A percentile compares a stretch with the other conserved stretches of the same genome.
phyloP scores from a whole-genome alignment of 2,797 vertebrate species.

The Tenualosa ilisha region DNA sequence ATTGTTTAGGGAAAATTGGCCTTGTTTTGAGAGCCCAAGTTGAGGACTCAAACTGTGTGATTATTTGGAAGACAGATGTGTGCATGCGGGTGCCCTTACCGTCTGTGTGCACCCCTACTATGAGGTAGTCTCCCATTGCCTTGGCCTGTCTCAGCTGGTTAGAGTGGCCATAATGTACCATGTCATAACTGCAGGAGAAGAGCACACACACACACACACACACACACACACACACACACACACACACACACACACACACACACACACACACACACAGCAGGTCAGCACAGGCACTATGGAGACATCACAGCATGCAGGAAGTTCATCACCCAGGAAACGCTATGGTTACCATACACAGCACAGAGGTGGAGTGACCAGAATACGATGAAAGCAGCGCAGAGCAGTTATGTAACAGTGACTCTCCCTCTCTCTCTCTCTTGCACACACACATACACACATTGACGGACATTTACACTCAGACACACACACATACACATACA shows the following conservation, averaged over 20 bases:
- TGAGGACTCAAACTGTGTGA: too few species aligned
- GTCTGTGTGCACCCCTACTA: slow-evolving; percentile 95
- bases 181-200: slow-evolving; percentile 83
- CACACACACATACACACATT: not conserved
- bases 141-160: slow-evolving; percentile 95
- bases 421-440: too few species aligned
- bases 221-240: not conserved
- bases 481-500: too few species aligned
- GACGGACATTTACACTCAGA: too few species aligned
- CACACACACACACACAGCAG: not conserved
- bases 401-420: not conserved
- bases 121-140: slow-evolving; percentile 92
- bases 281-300: not conserved
- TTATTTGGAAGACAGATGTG: too few species aligned
- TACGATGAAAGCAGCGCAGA: not conserved
- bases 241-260: slow-evolving; percentile 31
- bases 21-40: too few species aligned
- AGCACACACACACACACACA: slow-evolving; percentile 22
- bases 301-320: not conserved
- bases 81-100: slow-evolving; percentile 68
- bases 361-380: not conserved
- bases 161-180: slow-evolving; percentile 96
- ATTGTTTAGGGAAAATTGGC: not conserved
- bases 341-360: not conserved
- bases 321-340: not conserved